Conservation (phyloP, 1,140 invertebrate genomes). For the Brachionus rotundiformis region DNA sequence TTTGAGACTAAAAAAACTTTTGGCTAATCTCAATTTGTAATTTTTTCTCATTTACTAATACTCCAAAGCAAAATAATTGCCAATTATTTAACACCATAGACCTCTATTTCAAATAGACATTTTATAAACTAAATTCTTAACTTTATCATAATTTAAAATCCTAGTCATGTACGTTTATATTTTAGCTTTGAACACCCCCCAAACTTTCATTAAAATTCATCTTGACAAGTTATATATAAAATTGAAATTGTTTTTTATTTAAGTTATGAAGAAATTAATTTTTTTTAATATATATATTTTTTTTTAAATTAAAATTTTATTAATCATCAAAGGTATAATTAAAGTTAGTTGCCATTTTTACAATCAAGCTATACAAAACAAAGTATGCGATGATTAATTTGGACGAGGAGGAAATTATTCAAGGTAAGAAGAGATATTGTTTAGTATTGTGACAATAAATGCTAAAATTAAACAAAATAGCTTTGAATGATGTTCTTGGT, state of each 20-base stretch:
- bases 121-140: neutral
- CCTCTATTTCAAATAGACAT: neutral
- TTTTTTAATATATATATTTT: neutral
- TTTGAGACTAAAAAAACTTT: neutral
- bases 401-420: conserved; percentile 40
- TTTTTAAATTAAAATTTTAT: conserved; percentile 10
- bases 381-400: conserved; percentile 47
- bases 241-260: neutral
- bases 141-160: conserved; percentile 27
- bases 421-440: neutral
- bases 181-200: neutral
- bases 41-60: conserved; percentile 11
- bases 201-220: neutral
- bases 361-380: neutral
- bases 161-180: conserved; percentile 21
- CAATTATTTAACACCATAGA: conserved; percentile 23
- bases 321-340: conserved; percentile 25
- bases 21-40: neutral
- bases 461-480: conserved; percentile 27
- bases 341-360: neutral
- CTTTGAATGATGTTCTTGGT: conserved; percentile 19
- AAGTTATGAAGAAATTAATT: conserved; percentile 15
- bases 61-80: neutral
- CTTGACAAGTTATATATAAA: conserved; percentile 7
- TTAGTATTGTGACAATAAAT: neutral